Evolutionary conservation across 2,797 vertebrate species (phyloP), one percentile per base, ranked within the genome.

Genomic region (Heterohyrax brucei): DNA sequence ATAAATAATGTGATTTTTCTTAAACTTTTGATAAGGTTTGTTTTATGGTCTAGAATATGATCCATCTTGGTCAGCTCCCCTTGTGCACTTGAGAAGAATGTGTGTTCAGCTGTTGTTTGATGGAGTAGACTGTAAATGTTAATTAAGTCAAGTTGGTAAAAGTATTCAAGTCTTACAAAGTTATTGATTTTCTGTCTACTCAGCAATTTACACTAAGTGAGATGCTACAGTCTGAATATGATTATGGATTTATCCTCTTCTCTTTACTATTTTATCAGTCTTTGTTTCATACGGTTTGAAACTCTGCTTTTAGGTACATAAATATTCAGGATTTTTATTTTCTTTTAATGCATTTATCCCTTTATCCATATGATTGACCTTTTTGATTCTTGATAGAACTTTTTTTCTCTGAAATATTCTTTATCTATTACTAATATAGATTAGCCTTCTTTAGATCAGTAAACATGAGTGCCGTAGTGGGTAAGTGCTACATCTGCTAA

Each of bases 251-350:
- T 70, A 24, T 46, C 28, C 82, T 33, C 66, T 87, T 48, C 39
- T 83, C 14, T 66, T 53, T 73, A 66, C 39, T 53, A 24, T 62
- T 90, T 90, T 68, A 61, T 61, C 7, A 73, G 7, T 80, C 53
- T 89, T 75, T 84, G 22, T 3, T 79, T 62, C 24, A 80, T 59
- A 81, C 75, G 77, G 77, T 94, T 92, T 92, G 73, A 50, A 92
- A 48, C 28, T 39, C 33, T 64, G 18, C 33, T 88, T 87, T 48
- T 84, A 72, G 24, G 16, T 72, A 56, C 10, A 39, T 30, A 89
- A 46, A 18, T 66, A 46, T n/a, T 78, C 78, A 94, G 56, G 4
- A 33, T 22, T 77, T 53, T 81, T 78, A 77, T 56, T 16, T 91
- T 87, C 19, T 72, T 18, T 75, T 84, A 76, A 79, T 64, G 28